Evolutionary conservation across 1,140 invertebrate species (phyloP).

Genomic region (Macrobrachium nipponense): DNA sequence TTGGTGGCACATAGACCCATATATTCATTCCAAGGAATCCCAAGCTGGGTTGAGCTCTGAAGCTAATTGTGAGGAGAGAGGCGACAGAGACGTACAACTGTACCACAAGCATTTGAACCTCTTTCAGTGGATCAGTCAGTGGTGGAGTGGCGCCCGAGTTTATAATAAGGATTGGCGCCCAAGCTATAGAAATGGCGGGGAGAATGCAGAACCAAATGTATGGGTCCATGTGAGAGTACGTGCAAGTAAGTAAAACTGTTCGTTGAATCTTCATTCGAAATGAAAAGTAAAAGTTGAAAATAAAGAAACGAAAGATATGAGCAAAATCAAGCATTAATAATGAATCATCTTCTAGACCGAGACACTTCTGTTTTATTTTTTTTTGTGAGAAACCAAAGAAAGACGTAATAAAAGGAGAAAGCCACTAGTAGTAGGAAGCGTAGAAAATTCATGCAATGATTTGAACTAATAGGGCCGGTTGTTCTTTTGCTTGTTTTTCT

Average conservation of each 20-base stretch:
- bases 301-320: constrained; percentile 8
- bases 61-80: neutral
- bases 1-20: constrained; percentile 40
- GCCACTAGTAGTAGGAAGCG: no score
- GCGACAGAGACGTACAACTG: neutral
- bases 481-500: no score
- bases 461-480: no score
- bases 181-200: neutral
- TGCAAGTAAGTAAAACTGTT: constrained; percentile 35
- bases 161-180: no score
- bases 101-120: neutral
- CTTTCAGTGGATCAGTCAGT: neutral
- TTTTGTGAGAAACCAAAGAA: neutral
- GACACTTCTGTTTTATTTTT: constrained; percentile 4
- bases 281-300: constrained; percentile 6
- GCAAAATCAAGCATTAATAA: constrained; percentile 34
- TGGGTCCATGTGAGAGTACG: constrained; percentile 30
- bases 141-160: neutral
- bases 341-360: constrained; percentile 10
- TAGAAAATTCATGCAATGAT: no score
- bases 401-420: no score
- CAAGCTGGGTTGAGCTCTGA: no score
- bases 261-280: constrained; percentile 2
- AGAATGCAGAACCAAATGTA: constrained; percentile 6
- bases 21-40: neutral